Evolutionary conservation across 2,888 invertebrate species (phyloP).

Genomic region (Homarus gammarus): DNA sequence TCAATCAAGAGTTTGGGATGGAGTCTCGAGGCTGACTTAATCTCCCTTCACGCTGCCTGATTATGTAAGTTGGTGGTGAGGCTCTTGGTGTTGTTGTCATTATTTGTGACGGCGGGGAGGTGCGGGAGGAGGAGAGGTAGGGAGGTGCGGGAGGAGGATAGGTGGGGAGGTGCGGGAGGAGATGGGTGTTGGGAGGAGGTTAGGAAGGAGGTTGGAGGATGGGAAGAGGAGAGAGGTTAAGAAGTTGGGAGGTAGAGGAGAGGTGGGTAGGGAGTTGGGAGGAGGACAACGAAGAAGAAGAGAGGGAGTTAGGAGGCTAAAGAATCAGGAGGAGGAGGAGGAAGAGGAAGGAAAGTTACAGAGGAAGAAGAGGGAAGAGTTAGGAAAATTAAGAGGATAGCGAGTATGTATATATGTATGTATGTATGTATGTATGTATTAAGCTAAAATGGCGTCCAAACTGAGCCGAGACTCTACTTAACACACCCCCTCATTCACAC

Average conservation of each 20-base stretch:
- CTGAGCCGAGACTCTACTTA: too few relatives aligned
- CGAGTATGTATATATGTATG: background rate
- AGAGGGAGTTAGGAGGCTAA: too few relatives aligned
- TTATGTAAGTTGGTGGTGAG: conserved; percentile 37
- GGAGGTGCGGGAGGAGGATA: too few relatives aligned
- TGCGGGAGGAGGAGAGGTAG: background rate
- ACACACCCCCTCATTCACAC: too few relatives aligned
- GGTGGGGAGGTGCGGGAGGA: background rate
- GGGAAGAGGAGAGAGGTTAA: too few relatives aligned
- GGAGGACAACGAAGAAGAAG: too few relatives aligned
- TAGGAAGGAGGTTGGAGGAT: too few relatives aligned
- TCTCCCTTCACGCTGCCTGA: conserved; percentile 42
- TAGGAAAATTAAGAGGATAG: background rate
- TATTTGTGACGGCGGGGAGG: conserved; percentile 22
- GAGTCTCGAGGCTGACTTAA: conserved; percentile 34
- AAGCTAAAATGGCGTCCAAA: too few relatives aligned
- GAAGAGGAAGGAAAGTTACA: background rate
- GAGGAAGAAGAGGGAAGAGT: background rate
- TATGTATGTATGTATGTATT: conserved; percentile 2
- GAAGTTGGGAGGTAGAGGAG: too few relatives aligned
- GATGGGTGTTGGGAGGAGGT: too few relatives aligned
- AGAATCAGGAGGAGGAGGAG: too few relatives aligned
- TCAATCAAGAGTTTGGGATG: conserved; percentile 50
- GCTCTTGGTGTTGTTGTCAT: conserved; percentile 18
- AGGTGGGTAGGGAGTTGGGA: too few relatives aligned